Base-by-base conservation (phyloP, 2,888 invertebrate genomes). In the Phortica okadai region DNA sequence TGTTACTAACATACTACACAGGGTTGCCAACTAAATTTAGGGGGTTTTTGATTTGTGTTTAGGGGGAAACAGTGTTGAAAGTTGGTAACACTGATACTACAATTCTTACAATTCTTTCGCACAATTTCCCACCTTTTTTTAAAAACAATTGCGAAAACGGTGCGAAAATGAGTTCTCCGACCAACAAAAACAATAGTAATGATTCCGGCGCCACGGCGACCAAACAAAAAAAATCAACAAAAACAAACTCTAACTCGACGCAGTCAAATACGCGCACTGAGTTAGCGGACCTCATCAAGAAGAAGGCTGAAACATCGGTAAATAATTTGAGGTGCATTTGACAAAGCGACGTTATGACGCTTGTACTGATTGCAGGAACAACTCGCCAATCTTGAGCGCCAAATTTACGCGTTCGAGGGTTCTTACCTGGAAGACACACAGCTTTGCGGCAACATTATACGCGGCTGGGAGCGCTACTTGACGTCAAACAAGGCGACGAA, bases 371-470 rank as follows among this genome's bases (percentile, higher is more conserved):
- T 54, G 72, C 90, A 99, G 98, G 99, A 99, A 90, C 98, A 98
- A 33, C 92, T 99, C 81, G 98, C 98, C 0, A 98, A 97, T 92
- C 92, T 99, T 83, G 99, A 99, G 92, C 93, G 98, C 77, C 99
- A 99, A 92, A 99, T 99, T 83, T 99, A 99, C 93, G 99, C 98
- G 2, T 99, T 99, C 91, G 99, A 99, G 93, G 99, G 99, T 5
- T 98, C 98, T 80, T 99, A 99, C 91, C 93, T 99, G 80, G 99
- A 99, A 92, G 99, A 99, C 87, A 99, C 99, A 2, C 98, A 99
- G 89, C 93, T 99, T 0, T 99, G 99, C 92, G 99, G 99, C 11
- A 99, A 99, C 91, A 99, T 99, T 77, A 99, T 99, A 81, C 92
- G 98, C 90, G 99, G 99, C 81, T 99, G 99, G 99, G 99, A 99